phyloP scores from a whole-genome alignment of 2,113 vertebrate genomes.

The Pipra filicauda region DNA sequence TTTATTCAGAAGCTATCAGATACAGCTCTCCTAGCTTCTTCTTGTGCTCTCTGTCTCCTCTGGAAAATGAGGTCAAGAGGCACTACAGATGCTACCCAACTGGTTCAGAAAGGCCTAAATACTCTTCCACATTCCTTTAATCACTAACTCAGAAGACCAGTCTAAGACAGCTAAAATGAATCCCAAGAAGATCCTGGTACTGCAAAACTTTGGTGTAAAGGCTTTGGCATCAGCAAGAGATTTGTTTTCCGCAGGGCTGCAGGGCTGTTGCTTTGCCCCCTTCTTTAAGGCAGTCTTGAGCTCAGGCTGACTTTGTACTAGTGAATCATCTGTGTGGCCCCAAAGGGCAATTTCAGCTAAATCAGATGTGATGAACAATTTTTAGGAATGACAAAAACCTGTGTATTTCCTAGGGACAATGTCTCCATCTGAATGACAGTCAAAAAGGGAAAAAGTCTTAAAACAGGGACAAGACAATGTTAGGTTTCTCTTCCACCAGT shows the following conservation, averaged over 20 bases:
- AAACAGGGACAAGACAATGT: neutral
- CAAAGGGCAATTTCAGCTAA: neutral
- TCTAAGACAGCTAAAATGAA: neutral
- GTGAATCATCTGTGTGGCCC: constrained; percentile 3
- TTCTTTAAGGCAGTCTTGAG: neutral
- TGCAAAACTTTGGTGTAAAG: neutral
- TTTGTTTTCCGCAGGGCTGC: neutral
- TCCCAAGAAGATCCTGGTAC: neutral
- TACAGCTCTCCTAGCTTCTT: neutral
- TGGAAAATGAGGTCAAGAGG: neutral
- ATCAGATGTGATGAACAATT: constrained; percentile 11
- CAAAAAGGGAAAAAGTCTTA: neutral
- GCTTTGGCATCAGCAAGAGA: neutral
- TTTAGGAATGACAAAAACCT: neutral
- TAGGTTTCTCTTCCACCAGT: neutral
- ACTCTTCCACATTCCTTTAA: neutral
- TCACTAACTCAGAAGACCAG: neutral
- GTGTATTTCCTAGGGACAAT: neutral
- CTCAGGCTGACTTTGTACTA: neutral
- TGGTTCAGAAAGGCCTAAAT: neutral
- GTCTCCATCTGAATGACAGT: constrained; percentile 1
- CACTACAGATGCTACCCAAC: neutral
- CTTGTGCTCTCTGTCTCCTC: neutral
- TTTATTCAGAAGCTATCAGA: neutral
- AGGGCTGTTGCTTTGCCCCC: neutral